Base-by-base conservation (phyloP, 2,797 vertebrate genomes). In the Scyliorhinus canicula region DNA sequence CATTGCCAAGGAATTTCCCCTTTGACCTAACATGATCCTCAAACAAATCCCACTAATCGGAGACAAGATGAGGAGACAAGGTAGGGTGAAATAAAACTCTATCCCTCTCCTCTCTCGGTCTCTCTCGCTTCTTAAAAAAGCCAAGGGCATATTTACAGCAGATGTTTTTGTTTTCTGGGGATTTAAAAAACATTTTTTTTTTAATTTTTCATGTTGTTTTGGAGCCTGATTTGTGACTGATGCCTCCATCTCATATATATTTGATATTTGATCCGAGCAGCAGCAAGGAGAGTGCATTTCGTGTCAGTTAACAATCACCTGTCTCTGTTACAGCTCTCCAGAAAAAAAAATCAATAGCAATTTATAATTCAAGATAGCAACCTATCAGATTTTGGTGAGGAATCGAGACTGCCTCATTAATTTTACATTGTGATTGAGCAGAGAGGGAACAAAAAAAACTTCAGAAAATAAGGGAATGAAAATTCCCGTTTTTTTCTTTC, bases 301-400 rank as follows among this genome's bases (percentile, higher is more conserved):
- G n/a, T 91, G 88, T 65, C 88, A 28, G 57, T 91, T 65, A n/a
- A 44, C 88, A 91, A 44, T 63, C 57, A 65, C 57, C 57, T 91
- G 88, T 65, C 88, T 91, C 88, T 63, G n/a, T 44, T 91, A 21
- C 57, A 44, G 88, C 57, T 40, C 57, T 65, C n/a, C 57, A 44
- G 40, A 63, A 90, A 88, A 60, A 91, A 97, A 96, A 77, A 97
- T 98, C 97, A 97, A 98, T 98, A 98, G 96, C 97, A 97, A 97
- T 98, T 97, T 97, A 98, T 98, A 97, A 98, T 98, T 98, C 97
- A 98, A 97, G 97, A 97, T 97, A 44, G 60, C 57, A 65, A 65
- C 57, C 57, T 28, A 44, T 65, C 88, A 63, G 88, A 19, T 44
- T 91, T 65, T 2, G 40, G 57, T 65, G 57, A 63, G 65, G 88